These are phyloP conservation scores for Heterodera schachtii DNA, from an alignment of 1,140 invertebrate genomes.

Conservation along the genomic window DNA sequence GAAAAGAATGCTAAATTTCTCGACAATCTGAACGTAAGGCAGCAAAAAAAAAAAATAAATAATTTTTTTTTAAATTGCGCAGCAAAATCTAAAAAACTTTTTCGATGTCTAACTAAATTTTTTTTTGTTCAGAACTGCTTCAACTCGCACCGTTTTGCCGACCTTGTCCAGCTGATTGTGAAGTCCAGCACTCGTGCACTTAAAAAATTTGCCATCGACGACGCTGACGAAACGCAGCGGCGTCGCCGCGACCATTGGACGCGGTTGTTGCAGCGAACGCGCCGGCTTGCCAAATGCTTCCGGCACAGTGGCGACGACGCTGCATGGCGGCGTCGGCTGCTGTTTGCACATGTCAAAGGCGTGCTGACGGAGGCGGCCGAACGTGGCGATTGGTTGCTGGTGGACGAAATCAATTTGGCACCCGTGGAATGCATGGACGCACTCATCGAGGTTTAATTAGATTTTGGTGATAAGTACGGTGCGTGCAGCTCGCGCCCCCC, in stretches of 20 bases:
- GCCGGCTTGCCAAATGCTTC: conserved; percentile 73
- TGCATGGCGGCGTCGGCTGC: conserved; percentile 37
- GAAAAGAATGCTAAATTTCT: conserved; percentile 84
- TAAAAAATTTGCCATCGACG: conserved; percentile 52
- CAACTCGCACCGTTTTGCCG: conserved; percentile 75
- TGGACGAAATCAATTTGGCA: conserved; percentile 64
- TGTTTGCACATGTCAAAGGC: conserved; percentile 58
- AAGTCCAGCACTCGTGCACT: conserved; percentile 73
- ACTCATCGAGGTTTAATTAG: conserved; percentile 43
- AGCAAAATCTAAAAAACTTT: no score
- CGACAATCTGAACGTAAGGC: conserved; percentile 73
- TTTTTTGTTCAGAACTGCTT: conserved; percentile 71
- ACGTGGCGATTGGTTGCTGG: conserved; percentile 60
- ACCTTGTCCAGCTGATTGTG: conserved; percentile 77
- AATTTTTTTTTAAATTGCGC: no score
- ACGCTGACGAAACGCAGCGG: conserved; percentile 72
- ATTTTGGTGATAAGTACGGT: background rate
- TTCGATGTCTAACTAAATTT: background rate
- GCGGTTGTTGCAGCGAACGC: conserved; percentile 74
- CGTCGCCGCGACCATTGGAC: conserved; percentile 73
- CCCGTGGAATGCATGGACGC: conserved; percentile 63
- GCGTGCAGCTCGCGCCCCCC: no score
- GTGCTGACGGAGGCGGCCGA: conserved; percentile 57
- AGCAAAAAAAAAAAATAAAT: background rate
- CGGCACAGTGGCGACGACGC: background rate